Evolutionary conservation across 2,888 invertebrate genomes (phyloP), one percentile per base, ranked within the genome.

Genomic region (Orchesellides sinensis): DNA sequence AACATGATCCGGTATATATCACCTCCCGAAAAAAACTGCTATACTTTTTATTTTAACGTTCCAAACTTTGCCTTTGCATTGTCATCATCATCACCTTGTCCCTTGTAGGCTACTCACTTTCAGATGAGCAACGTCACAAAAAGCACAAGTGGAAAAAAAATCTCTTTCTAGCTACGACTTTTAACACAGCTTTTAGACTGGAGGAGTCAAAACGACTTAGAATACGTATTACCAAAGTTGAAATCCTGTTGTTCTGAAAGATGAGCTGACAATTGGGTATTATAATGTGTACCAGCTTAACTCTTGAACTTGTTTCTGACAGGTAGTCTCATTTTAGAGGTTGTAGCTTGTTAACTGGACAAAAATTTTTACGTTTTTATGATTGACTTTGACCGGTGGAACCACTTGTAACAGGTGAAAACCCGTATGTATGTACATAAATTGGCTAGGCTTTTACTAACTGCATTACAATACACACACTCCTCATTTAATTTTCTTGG

Each of bases 301-400:
- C 17, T 52, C 17, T 25, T 80, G 80, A 80, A 80, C 72, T 80
- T 49, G 73, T 72, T 73, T 73, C 66, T 73, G 80, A 80, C 80
- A 73, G 80, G 63, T 78, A 78, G 69, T 70, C 65, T 63, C 65
- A 72, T 65, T 69, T 73, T 40, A 73, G 40, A 54, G 17, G 47
- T 4, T n/a, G 10, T 6, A 47, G 65, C 80, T 80, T 80, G 80
- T 80, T 80, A 80, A 52, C 80, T 80, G 80, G 80, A 80, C 80
- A 80, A 80, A 79, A 66, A 25, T 63, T 25, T 25, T 66, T 54
- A 29, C 21, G 25, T 32, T 47, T 66, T 65, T 73, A 73, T 80
- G 80, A 80, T 80, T 80, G 80, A 80, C 80, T 80, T 80, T 72
- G 80, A 80, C 80, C 66, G 65, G 80, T 73, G 69, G 54, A 70